Base-by-base conservation (phyloP, 2,113 vertebrate species). In the Lathamus discolor region DNA sequence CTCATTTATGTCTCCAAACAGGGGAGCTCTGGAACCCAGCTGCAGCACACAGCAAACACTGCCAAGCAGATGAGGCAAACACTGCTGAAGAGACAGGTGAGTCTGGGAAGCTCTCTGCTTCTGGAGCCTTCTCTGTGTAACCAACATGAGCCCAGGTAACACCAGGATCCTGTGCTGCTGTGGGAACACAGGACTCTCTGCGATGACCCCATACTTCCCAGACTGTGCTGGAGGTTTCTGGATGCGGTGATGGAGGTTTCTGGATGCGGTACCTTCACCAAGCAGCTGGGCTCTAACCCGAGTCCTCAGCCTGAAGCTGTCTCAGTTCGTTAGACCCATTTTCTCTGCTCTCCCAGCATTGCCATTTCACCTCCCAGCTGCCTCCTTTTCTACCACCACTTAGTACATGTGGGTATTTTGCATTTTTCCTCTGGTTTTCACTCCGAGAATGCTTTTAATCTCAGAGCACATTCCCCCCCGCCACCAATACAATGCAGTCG, bases 361-460 rank as follows among this genome's bases (percentile, higher is more conserved):
- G 69, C 81, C 86, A 79, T 89, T 91, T 92, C 62, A 28, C 67
- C 49, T 91, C 62, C 67, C 88, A 93, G 73, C 66, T 80, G 57
- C 66, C 81, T 76, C 64, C 41, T 73, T 82, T 62, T 49, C 77
- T 49, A 79, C 49, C 64, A 90, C 29, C 77, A 46, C 49, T 92
- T 80, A 76, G 72, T n/a, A 52, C 57, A 85, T 61, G 74, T 10
- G 20, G 57, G 48, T 89, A 81, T 86, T 95, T 91, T 93, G 89
- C 93, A 92, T 88, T 86, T 86, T 93, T 89, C 44, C 64, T 94
- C 88, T 83, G 85, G 79, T 93, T 95, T 95, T 87, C 91, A 92
- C 86, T 92, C 57, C 10, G 39, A 94, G 88, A 88, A 93, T 90
- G 93, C 95, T 96, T 93, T 95, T 83, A 93, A 97, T 92, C 70